These are phyloP conservation scores for Hormaphis cornu DNA, from an alignment of 1,140 invertebrate genomes.

Conservation along the genomic window DNA sequence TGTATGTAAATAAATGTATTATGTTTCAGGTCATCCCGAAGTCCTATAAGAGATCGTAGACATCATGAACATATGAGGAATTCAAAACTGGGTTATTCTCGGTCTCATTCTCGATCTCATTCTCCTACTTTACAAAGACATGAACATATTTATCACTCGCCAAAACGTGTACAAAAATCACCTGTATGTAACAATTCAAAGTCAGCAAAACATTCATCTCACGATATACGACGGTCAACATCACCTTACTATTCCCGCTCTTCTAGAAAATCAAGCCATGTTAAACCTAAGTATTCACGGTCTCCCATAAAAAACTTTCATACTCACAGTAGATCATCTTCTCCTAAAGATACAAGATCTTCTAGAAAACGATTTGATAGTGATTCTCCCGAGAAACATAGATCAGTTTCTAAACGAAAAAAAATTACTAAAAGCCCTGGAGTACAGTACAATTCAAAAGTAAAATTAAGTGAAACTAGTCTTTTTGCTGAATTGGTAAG, in stretches of 20 bases:
- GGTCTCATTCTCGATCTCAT: background rate
- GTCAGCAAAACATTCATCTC: background rate
- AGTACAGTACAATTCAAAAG: constrained; percentile 38
- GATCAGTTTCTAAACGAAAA: background rate
- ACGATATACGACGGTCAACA: background rate
- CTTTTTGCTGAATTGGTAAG: constrained; percentile 80
- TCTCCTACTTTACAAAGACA: background rate
- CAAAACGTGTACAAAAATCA: constrained; percentile 8
- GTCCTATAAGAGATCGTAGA: constrained; percentile 5
- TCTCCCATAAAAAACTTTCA: background rate
- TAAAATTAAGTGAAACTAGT: constrained; percentile 73
- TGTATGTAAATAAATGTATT: no score
- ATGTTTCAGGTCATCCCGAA: background rate
- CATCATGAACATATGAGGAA: background rate
- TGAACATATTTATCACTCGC: constrained; percentile 1
- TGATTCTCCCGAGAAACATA: background rate
- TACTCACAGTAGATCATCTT: background rate
- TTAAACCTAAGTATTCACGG: background rate
- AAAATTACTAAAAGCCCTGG: background rate
- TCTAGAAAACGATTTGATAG: background rate
- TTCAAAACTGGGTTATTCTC: background rate
- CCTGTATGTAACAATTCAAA: background rate
- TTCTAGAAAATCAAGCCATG: background rate
- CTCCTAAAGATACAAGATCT: background rate
- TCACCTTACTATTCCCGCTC: constrained; percentile 1